phyloP scores from a whole-genome alignment of 2,113 vertebrate species.

The Erpornis zantholeuca region DNA sequence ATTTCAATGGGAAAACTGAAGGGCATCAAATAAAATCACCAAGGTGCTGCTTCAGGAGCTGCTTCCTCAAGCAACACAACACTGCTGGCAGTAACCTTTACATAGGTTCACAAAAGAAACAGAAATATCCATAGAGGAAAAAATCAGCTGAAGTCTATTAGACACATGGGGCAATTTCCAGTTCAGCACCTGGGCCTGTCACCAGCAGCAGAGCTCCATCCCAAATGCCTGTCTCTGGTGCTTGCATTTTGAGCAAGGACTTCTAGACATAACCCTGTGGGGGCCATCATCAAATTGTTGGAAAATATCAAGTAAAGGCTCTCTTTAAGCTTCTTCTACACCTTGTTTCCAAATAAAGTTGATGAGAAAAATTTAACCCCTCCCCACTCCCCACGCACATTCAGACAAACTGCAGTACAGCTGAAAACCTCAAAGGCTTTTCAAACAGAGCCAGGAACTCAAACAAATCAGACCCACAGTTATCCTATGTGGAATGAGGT shows the following conservation, averaged over 20 bases:
- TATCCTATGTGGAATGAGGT: not conserved
- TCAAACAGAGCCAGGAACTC: not conserved
- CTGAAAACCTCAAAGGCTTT: not conserved
- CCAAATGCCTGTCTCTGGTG: not conserved
- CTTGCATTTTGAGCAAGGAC: fast-evolving
- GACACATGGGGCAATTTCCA: not conserved
- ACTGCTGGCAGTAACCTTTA: not conserved
- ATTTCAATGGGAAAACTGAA: not conserved
- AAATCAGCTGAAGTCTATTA: not conserved
- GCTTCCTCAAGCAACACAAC: not conserved
- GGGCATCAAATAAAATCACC: not conserved
- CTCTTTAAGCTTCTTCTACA: not conserved
- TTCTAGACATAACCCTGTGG: not conserved
- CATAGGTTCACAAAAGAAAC: not conserved
- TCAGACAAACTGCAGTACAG: not conserved
- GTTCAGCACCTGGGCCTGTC: not conserved
- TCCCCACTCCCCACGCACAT: fast-evolving
- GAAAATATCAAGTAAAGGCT: not conserved
- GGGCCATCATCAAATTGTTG: not conserved
- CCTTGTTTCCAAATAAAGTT: not conserved
- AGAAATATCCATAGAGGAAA: not conserved
- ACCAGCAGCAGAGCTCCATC: not conserved
- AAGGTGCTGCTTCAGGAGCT: not conserved
- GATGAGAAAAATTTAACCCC: not conserved
- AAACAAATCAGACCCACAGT: not conserved